phyloP scores from a whole-genome alignment of 2,113 vertebrate genomes.

The Psammodynastes pulverulentus region DNA sequence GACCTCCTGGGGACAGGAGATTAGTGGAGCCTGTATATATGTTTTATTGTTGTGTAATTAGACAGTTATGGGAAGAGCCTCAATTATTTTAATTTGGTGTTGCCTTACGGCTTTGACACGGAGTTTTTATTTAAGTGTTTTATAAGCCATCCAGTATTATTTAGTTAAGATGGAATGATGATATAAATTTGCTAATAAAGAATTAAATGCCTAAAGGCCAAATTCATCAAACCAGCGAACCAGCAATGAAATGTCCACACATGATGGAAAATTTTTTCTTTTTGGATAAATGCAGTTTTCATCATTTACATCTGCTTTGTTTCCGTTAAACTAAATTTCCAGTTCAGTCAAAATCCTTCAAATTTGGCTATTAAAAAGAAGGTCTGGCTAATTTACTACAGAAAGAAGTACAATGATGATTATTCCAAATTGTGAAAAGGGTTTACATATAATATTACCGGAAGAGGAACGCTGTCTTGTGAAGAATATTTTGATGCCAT shows the following conservation, averaged over 20 bases:
- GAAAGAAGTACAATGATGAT: background rate
- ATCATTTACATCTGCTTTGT: background rate
- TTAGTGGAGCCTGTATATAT: background rate
- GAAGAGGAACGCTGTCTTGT: slow-evolving; percentile 17
- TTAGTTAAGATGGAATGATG: background rate
- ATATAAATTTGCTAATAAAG: background rate
- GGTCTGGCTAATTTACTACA: background rate
- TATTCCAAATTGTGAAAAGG: too few species aligned
- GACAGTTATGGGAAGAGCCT: background rate
- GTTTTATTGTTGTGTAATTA: background rate
- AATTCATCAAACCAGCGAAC: background rate
- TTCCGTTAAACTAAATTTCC: background rate
- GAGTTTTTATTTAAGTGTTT: background rate
- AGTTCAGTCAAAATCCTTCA: background rate
- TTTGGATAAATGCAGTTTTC: background rate
- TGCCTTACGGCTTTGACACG: background rate
- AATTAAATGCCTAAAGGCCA: background rate
- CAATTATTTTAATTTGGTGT: background rate
- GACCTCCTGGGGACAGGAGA: background rate
- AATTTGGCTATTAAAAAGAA: background rate
- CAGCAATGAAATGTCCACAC: background rate
- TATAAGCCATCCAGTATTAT: background rate
- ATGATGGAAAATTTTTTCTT: background rate
- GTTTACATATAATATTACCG: slow-evolving; percentile 3
- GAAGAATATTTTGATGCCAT: slow-evolving; percentile 34